These are phyloP conservation scores for Lysiphlebus fabarum DNA, from an alignment of 1,140 invertebrate species.

Conservation along the genomic window DNA sequence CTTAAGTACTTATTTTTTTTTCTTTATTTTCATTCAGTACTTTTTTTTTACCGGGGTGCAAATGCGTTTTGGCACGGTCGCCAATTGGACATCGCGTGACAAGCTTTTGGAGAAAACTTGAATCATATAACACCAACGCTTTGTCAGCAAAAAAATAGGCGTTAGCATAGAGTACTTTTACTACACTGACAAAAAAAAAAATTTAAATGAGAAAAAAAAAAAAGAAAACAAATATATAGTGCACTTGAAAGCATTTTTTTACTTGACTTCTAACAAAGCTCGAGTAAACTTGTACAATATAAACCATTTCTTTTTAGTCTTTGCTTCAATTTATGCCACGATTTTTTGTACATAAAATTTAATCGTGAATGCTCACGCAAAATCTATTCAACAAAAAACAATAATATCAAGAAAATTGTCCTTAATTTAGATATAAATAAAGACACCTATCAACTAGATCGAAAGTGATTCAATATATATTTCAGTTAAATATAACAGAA, in stretches of 20 bases:
- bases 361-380: constrained; percentile 22
- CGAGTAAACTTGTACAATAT: neutral
- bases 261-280: neutral
- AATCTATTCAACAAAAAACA: constrained; percentile 14
- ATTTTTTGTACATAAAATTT: constrained; percentile 7
- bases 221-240: no score
- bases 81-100: constrained; percentile 19
- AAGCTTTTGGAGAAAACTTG: constrained; percentile 11
- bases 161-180: no score
- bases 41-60: constrained; percentile 7
- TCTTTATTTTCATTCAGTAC: neutral
- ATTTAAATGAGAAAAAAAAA: no score
- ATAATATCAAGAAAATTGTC: constrained; percentile 11
- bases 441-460: neutral
- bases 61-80: constrained; percentile 18
- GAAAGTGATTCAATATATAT: no score
- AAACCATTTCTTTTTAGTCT: constrained; percentile 6
- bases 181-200: no score
- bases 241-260: no score
- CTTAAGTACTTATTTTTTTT: neutral
- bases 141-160: neutral
- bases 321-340: constrained; percentile 16
- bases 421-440: constrained; percentile 1
- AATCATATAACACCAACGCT: constrained; percentile 3
- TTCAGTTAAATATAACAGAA: no score